These are phyloP conservation scores for Stegophylla sp. DNA, from an alignment of 2,888 invertebrate species.

Conservation along the genomic window DNA sequence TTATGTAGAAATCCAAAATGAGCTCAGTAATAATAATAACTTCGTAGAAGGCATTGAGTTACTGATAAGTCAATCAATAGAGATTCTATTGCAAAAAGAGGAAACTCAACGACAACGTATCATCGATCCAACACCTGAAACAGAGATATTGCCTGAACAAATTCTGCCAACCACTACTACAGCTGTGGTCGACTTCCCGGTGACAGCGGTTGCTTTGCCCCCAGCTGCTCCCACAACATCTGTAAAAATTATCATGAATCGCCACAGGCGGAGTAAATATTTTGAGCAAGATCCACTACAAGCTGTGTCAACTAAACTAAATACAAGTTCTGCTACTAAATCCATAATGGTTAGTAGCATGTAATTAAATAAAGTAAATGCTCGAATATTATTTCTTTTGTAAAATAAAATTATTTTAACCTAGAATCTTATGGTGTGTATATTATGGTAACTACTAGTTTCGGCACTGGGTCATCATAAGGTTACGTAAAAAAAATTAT, in stretches of 20 bases:
- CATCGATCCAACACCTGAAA: neutral
- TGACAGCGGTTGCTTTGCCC: neutral
- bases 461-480: no score
- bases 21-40: neutral
- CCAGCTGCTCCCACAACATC: neutral
- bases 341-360: neutral
- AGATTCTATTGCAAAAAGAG: constrained; percentile 12
- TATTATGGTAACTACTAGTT: no score
- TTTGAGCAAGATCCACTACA: constrained; percentile 33
- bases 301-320: neutral
- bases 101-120: neutral
- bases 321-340: neutral
- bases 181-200: neutral
- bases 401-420: no score
- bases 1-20: no score
- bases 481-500: no score
- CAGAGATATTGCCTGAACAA: neutral
- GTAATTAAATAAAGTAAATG: no score
- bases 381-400: no score
- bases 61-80: constrained; percentile 5
- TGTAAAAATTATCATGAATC: constrained; percentile 25
- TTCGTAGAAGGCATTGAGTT: neutral
- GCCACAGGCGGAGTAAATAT: constrained; percentile 43
- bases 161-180: neutral
- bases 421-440: no score